These are phyloP conservation scores for Cydia fagiglandana DNA, from an alignment of 1,140 invertebrate genomes.

Conservation along the genomic window DNA sequence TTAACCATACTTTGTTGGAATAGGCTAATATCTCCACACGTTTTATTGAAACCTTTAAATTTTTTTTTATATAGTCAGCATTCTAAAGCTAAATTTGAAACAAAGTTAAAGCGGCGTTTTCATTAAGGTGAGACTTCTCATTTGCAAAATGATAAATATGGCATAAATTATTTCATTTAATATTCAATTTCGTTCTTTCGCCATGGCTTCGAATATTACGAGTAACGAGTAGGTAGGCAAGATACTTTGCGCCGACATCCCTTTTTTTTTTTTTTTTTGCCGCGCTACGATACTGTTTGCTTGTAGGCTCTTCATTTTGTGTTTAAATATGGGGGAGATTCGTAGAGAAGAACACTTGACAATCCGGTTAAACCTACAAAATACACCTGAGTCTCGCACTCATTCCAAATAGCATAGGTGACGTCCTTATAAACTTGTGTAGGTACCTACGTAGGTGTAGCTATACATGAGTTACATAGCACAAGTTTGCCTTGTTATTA, in stretches of 20 bases:
- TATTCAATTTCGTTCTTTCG: conserved; percentile 78
- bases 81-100: conserved; percentile 13
- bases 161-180: conserved; percentile 80
- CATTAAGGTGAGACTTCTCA: conserved; percentile 77
- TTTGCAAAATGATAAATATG: conserved; percentile 79
- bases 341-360: conserved; percentile 70
- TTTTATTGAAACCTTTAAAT: neutral
- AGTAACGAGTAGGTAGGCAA: conserved; percentile 51
- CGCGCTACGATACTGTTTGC: conserved; percentile 72
- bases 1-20: no score
- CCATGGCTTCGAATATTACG: conserved; percentile 63
- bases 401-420: conserved; percentile 1
- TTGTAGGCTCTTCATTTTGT: conserved; percentile 71
- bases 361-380: conserved; percentile 57
- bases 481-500: conserved; percentile 24
- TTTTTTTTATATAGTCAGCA: neutral
- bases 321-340: conserved; percentile 73
- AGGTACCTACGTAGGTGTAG: conserved; percentile 4
- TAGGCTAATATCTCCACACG: no score
- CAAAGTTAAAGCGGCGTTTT: conserved; percentile 62
- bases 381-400: conserved; percentile 50
- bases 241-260: conserved; percentile 71
- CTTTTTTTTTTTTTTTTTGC: conserved; percentile 68
- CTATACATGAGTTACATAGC: neutral
- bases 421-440: neutral